Percentiles rank a stretch among this genome's conserved stretches.
phyloP scores from a whole-genome alignment of 2,797 vertebrate genomes.

The Artibeus jamaicensis region DNA sequence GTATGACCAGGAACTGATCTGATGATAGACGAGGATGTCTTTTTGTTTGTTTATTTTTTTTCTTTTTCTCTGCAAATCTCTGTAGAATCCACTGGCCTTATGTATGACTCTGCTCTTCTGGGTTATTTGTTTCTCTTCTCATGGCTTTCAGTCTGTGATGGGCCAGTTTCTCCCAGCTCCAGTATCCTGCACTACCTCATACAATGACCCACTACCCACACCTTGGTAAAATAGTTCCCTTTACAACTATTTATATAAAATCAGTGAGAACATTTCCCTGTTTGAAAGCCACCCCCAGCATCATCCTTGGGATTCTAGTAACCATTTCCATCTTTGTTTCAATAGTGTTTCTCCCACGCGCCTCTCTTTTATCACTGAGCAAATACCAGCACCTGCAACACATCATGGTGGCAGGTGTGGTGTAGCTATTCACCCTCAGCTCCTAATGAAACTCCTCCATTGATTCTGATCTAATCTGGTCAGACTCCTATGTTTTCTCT shows the following conservation, averaged over 20 bases:
- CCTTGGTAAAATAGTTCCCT: neutral
- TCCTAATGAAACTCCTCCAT: neutral
- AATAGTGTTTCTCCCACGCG: neutral
- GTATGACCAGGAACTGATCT: neutral
- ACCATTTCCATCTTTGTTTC: neutral
- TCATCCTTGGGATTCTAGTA: neutral
- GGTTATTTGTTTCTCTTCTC: neutral
- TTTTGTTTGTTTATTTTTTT: neutral
- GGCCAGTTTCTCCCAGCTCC: neutral
- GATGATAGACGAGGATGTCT: too few species aligned
- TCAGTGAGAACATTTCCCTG: neutral
- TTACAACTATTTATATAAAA: neutral
- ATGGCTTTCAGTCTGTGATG: neutral
- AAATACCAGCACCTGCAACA: fast-evolving
- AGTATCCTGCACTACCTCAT: neutral
- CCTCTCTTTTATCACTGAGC: neutral
- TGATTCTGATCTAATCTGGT: neutral
- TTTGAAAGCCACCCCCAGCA: neutral
- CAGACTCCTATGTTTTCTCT: neutral
- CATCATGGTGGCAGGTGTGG: neutral
- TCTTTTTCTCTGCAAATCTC: neutral
- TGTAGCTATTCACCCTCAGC: fast-evolving
- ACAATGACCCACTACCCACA: neutral
- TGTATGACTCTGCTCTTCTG: neutral
- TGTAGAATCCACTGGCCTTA: neutral